Conservation (phyloP, 2,797 vertebrate species). For the Urosaurus nigricauda region DNA sequence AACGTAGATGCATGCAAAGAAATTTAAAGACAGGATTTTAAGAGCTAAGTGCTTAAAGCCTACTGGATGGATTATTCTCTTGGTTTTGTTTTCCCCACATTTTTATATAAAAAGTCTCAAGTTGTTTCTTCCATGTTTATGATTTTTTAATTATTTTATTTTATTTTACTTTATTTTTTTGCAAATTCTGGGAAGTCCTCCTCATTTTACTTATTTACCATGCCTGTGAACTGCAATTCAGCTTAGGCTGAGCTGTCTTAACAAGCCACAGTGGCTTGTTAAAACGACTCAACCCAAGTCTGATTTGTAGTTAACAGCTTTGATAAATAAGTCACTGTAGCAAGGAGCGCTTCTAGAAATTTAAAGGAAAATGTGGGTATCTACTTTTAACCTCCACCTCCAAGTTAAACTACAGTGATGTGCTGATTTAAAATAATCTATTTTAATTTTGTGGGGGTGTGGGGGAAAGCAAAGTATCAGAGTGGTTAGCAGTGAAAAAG, state of each 20-base stretch:
- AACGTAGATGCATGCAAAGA: not conserved
- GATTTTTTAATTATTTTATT: not conserved
- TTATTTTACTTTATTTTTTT: not conserved
- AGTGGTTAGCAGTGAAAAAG: not conserved
- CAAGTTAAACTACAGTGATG: too few species aligned
- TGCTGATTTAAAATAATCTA: too few species aligned
- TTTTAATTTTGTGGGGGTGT: too few species aligned
- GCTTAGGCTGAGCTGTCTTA: slow-evolving; percentile 17
- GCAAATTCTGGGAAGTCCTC: not conserved
- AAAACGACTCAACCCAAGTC: slow-evolving; percentile 13
- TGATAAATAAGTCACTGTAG: slow-evolving; percentile 6
- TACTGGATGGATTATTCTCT: not conserved
- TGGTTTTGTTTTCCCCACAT: not conserved
- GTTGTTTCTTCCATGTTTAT: not conserved
- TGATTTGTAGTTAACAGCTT: slow-evolving; percentile 15
- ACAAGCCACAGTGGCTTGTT: slow-evolving; percentile 20
- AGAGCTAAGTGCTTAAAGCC: not conserved
- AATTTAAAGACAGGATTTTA: not conserved
- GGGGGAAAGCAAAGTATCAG: not conserved
- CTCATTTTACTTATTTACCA: slow-evolving; percentile 3
- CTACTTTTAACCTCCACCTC: not conserved
- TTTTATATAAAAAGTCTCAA: not conserved
- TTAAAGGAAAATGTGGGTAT: not conserved
- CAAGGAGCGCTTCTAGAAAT: not conserved
- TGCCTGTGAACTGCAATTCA: not conserved